Evolutionary conservation across 2,113 vertebrate species (phyloP).

Genomic region (Stigmatopora nigra): DNA sequence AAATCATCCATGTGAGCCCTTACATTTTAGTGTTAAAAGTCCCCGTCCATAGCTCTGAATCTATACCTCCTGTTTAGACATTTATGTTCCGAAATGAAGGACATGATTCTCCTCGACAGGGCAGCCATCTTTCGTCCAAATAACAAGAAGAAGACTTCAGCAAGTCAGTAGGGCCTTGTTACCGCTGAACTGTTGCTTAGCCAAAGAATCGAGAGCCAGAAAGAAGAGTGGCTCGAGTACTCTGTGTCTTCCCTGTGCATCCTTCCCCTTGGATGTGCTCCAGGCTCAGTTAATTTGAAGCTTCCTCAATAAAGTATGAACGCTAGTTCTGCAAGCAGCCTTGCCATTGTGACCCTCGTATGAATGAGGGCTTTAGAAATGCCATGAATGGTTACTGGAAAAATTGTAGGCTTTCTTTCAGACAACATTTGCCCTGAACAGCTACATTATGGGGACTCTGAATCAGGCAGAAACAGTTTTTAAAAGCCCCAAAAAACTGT

Average conservation of each 20-base stretch:
- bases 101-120: constrained; percentile 11
- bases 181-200: constrained; percentile 15
- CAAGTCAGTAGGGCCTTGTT: not conserved
- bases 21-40: no score
- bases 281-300: constrained; percentile 7
- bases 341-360: constrained; percentile 8
- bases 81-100: constrained; percentile 8
- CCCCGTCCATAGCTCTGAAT: constrained; percentile 7
- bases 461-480: not conserved
- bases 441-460: not conserved
- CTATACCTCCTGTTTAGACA: constrained; percentile 1
- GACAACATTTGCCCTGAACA: not conserved
- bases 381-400: not conserved
- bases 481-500: not conserved
- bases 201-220: constrained; percentile 18
- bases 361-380: not conserved
- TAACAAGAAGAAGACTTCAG: constrained; percentile 21
- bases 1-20: no score
- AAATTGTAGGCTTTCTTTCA: not conserved
- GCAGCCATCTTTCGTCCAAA: constrained; percentile 4
- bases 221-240: constrained; percentile 20
- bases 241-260: constrained; percentile 6
- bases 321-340: not conserved
- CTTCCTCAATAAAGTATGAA: not conserved
- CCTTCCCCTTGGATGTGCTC: constrained; percentile 20